phyloP scores from a whole-genome alignment of 2,113 vertebrate genomes.

The Sisor rabdophorus region DNA sequence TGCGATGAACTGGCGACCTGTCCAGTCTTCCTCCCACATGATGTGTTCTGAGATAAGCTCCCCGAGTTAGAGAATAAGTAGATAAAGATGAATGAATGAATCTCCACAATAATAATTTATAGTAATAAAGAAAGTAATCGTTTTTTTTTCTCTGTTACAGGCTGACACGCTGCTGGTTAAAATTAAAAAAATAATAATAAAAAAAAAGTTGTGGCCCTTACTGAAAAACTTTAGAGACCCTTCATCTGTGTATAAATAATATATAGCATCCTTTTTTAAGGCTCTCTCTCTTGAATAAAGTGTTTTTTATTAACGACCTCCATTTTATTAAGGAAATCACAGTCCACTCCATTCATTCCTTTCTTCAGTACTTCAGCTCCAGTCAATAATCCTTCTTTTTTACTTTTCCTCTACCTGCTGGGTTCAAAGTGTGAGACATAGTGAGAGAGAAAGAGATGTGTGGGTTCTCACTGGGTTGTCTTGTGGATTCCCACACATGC shows the following conservation, averaged over 20 bases:
- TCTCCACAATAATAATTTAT: no score
- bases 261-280: background rate
- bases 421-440: constrained; percentile 18
- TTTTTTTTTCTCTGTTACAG: no score
- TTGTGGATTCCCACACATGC: constrained; percentile 50
- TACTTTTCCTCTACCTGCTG: constrained; percentile 24
- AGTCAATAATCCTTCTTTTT: constrained; percentile 19
- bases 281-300: background rate
- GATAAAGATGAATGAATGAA: no score
- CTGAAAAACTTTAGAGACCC: no score
- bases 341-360: constrained; percentile 14
- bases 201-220: no score
- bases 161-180: no score
- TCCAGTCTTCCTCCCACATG: no score
- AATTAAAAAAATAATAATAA: no score
- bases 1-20: no score
- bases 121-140: no score
- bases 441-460: constrained; percentile 32
- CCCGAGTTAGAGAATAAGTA: no score
- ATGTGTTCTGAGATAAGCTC: no score
- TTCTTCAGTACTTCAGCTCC: background rate
- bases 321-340: constrained; percentile 23
- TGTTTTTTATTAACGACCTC: constrained; percentile 10
- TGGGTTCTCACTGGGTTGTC: constrained; percentile 51
- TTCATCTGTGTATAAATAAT: background rate